Evolutionary conservation across 2,888 invertebrate genomes (phyloP).

Genomic region (Allophyes oxyacanthae): DNA sequence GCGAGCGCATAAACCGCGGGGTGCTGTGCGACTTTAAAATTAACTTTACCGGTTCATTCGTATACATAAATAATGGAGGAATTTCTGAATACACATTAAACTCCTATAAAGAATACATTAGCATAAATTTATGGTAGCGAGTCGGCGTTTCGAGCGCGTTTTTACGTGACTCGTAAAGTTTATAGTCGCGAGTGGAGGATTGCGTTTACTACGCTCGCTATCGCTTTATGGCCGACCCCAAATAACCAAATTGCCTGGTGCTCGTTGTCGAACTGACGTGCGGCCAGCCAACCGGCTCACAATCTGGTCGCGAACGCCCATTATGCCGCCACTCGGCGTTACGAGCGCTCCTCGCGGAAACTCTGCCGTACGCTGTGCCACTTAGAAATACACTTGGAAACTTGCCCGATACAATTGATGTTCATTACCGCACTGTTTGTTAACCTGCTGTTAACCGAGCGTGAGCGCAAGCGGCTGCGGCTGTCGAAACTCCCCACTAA

Average conservation of each 20-base stretch:
- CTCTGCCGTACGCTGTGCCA: constrained; percentile 62
- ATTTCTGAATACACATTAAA: constrained; percentile 89
- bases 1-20: constrained; percentile 80
- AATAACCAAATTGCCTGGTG: constrained; percentile 87
- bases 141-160: constrained; percentile 88
- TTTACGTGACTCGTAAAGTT: constrained; percentile 90
- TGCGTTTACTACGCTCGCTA: constrained; percentile 88
- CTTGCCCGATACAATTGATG: constrained; percentile 78
- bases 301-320: constrained; percentile 66
- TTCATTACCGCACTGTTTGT: constrained; percentile 74
- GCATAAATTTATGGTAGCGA: constrained; percentile 89
- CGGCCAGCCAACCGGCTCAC: constrained; percentile 50
- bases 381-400: constrained; percentile 76
- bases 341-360: constrained; percentile 70
- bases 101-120: constrained; percentile 90
- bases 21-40: constrained; percentile 87
- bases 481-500: constrained; percentile 52
- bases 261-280: constrained; percentile 75
- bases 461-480: constrained; percentile 45
- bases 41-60: constrained; percentile 89
- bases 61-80: constrained; percentile 89
- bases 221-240: constrained; percentile 88
- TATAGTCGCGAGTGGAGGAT: constrained; percentile 89
- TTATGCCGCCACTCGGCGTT: constrained; percentile 68
- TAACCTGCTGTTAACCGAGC: constrained; percentile 60